Percentiles rank a stretch among this genome's conserved stretches.
phyloP scores from a whole-genome alignment of 2,888 invertebrate genomes.

The Pachymerium ferrugineum region DNA sequence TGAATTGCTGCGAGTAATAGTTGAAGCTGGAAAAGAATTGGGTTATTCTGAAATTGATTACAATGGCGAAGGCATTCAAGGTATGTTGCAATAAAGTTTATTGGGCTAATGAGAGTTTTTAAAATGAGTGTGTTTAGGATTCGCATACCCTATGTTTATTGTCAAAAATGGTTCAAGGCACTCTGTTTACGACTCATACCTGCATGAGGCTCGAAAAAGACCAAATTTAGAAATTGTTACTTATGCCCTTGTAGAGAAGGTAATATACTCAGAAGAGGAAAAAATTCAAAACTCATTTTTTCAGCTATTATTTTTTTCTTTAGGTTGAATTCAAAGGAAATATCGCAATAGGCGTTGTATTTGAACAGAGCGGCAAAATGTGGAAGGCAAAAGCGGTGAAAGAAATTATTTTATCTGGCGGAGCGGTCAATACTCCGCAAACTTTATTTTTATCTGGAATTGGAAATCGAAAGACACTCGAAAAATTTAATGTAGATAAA shows the following conservation, averaged over 20 bases:
- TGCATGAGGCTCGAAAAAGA: not conserved
- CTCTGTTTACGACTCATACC: not conserved
- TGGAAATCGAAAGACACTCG: not conserved
- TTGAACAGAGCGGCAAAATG: no score
- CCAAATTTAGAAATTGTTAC: not conserved
- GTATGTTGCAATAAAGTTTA: not conserved
- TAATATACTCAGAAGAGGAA: no score
- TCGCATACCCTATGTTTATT: not conserved
- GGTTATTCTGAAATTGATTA: slow-evolving; percentile 25
- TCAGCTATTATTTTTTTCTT: no score
- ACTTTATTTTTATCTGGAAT: not conserved
- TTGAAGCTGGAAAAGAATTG: not conserved
- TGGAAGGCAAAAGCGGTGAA: not conserved
- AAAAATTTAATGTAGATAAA: not conserved
- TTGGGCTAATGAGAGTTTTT: not conserved
- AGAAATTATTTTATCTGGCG: not conserved
- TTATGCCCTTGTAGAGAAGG: not conserved
- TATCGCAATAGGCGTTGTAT: no score
- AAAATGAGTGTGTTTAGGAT: not conserved
- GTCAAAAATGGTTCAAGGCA: not conserved
- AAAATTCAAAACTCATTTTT: no score
- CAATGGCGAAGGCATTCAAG: not conserved
- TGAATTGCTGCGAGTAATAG: not conserved
- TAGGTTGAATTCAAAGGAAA: no score
- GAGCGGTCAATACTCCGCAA: not conserved